phyloP scores from a whole-genome alignment of 2,888 invertebrate species.

The Petrolisthes cinctipes region DNA sequence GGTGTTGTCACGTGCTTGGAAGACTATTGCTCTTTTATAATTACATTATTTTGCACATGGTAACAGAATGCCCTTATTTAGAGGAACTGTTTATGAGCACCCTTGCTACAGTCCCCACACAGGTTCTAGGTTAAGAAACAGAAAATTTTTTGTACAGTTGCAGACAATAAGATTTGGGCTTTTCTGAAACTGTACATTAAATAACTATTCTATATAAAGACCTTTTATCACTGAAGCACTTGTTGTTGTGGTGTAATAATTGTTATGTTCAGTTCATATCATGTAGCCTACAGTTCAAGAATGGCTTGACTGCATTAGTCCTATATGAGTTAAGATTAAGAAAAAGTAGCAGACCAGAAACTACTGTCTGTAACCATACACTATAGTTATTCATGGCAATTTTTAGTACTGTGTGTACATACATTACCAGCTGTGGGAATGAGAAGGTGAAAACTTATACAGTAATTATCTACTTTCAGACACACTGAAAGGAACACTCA shows the following conservation, averaged over 20 bases:
- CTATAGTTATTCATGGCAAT: background rate
- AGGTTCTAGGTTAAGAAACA: background rate
- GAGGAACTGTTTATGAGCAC: slow-evolving; percentile 4
- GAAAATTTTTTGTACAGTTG: background rate
- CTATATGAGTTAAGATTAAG: no score
- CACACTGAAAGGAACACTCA: slow-evolving; percentile 35
- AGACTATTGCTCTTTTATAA: slow-evolving; percentile 43
- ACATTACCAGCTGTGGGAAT: slow-evolving; percentile 33
- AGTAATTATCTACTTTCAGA: background rate
- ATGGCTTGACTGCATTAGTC: no score
- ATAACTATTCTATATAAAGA: no score
- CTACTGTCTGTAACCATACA: no score
- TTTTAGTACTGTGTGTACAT: slow-evolving; percentile 9
- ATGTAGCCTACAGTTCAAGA: no score
- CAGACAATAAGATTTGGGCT: no score
- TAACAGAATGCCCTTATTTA: slow-evolving; percentile 30
- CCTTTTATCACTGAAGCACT: no score
- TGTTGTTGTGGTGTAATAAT: no score
- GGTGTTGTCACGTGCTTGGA: slow-evolving; percentile 55
- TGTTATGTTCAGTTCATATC: no score
- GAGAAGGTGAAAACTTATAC: background rate
- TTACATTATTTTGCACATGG: slow-evolving; percentile 54
- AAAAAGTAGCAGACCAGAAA: no score
- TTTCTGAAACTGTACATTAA: no score
- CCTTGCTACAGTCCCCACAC: background rate